phyloP scores from a whole-genome alignment of 2,888 invertebrate species.

The Luffia ferchaultella region DNA sequence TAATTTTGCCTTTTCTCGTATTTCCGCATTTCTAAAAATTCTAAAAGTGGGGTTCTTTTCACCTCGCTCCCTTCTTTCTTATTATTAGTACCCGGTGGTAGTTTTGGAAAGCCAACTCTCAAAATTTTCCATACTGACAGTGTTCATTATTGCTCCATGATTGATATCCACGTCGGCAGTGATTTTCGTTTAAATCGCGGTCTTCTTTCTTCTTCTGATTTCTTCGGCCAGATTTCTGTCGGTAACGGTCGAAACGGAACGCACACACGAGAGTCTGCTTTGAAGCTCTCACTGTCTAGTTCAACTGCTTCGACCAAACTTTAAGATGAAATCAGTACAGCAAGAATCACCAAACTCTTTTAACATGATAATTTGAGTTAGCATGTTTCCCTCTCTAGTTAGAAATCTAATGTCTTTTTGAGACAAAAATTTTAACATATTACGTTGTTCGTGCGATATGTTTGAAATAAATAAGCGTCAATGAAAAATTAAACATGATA shows the following conservation, averaged over 20 bases:
- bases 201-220: too few relatives aligned
- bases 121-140: too few relatives aligned
- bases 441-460: neutral
- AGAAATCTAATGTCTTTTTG: neutral
- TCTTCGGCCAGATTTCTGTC: neutral
- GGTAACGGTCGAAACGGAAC: neutral
- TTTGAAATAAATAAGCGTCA: neutral
- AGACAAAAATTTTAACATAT: neutral
- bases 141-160: too few relatives aligned
- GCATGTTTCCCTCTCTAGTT: neutral
- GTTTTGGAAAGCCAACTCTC: too few relatives aligned
- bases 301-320: neutral
- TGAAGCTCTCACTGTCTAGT: neutral
- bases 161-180: too few relatives aligned
- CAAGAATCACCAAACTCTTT: slow-evolving; percentile 9
- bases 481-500: neutral
- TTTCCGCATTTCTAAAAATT: too few relatives aligned
- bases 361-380: neutral
- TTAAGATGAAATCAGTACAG: slow-evolving; percentile 6
- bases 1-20: too few relatives aligned
- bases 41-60: too few relatives aligned
- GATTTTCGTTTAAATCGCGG: too few relatives aligned
- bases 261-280: neutral
- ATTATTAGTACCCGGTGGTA: too few relatives aligned
- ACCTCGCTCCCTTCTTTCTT: too few relatives aligned